Conservation (phyloP, 2,888 invertebrate species). For the Lissonota sp. region DNA sequence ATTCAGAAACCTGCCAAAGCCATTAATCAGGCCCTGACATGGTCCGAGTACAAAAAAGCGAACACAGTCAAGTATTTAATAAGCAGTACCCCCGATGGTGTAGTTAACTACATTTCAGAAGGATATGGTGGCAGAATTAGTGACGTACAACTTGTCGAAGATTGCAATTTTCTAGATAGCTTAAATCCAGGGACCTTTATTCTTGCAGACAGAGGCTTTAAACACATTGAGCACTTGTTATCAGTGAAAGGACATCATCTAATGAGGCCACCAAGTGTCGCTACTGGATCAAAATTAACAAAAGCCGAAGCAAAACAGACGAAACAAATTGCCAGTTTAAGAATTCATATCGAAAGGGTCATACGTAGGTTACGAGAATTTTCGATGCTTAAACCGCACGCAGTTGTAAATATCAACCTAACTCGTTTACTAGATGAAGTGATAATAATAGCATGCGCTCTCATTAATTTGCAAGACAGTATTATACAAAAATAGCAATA, state of each 20-base stretch:
- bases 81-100: slow-evolving; percentile 68
- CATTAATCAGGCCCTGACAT: slow-evolving; percentile 71
- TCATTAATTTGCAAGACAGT: background rate
- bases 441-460: background rate
- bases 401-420: background rate
- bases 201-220: slow-evolving; percentile 57
- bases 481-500: background rate
- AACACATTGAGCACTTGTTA: slow-evolving; percentile 61
- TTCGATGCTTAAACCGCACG: background rate
- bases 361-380: too few species aligned
- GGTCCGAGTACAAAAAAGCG: slow-evolving; percentile 75
- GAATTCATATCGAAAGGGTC: slow-evolving; percentile 77
- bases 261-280: slow-evolving; percentile 64
- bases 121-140: slow-evolving; percentile 68
- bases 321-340: slow-evolving; percentile 71
- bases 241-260: slow-evolving; percentile 45
- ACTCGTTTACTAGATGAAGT: background rate
- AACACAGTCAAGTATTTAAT: slow-evolving; percentile 77
- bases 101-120: slow-evolving; percentile 70
- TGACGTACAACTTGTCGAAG: slow-evolving; percentile 48
- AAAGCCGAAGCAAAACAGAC: slow-evolving; percentile 67
- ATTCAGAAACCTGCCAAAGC: slow-evolving; percentile 67
- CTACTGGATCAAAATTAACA: slow-evolving; percentile 63
- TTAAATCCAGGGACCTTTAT: background rate
- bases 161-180: background rate